These are phyloP conservation scores for Poecilia velifera DNA, from an alignment of 2,797 vertebrate genomes.

Conservation along the genomic window DNA sequence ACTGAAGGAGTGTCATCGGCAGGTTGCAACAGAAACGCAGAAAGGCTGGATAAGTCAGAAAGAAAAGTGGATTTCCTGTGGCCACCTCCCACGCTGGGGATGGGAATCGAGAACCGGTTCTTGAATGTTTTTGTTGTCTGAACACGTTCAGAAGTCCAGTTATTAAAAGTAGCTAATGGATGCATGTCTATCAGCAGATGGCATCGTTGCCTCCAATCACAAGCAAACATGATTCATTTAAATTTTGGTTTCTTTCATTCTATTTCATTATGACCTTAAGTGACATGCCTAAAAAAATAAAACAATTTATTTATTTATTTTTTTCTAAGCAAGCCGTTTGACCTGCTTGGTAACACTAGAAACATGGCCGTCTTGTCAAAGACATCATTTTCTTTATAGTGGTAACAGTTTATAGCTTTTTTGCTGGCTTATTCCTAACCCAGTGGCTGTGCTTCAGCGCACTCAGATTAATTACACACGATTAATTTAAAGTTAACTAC, in stretches of 20 bases:
- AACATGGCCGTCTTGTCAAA: neutral
- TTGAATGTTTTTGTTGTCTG: neutral
- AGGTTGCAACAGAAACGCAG: neutral
- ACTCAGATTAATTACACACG: conserved; percentile 5
- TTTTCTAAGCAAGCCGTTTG: neutral
- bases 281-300: no score
- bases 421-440: conserved; percentile 1
- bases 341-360: neutral
- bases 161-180: no score
- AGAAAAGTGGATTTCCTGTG: neutral
- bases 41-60: no score
- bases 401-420: neutral
- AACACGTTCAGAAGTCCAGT: neutral
- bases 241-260: neutral
- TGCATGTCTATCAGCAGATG: no score
- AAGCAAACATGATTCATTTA: neutral
- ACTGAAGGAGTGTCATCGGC: neutral
- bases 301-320: no score
- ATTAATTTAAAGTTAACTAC: conserved; percentile 24
- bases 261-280: neutral
- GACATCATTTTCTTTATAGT: conserved; percentile 12
- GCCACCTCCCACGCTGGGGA: no score
- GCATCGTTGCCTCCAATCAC: neutral
- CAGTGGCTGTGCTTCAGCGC: conserved; percentile 1
- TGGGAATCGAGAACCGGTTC: no score